Evolutionary conservation across 2,888 invertebrate genomes (phyloP), one percentile per base, ranked within the genome.

Genomic region (Volucella bombylans): DNA sequence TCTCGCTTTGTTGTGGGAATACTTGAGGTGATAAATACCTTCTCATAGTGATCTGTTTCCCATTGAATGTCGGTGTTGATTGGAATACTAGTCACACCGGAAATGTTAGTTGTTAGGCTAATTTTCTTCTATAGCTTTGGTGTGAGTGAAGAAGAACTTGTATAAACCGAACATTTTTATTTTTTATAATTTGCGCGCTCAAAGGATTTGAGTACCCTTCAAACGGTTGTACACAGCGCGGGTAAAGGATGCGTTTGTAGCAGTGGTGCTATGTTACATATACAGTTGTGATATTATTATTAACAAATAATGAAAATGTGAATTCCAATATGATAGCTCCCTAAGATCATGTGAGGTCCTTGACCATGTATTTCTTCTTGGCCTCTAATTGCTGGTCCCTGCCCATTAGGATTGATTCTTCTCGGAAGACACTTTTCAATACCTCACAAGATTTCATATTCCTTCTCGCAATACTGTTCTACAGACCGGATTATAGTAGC

Each of bases 11-110:
- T 68, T 59, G 88, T 87, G 12, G 89, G 89, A 73, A 88, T 88
- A 65, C 88, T 90, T 23, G 90, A 89, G 6, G 91, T 90, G 1
- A 91, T 89, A 78, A 92, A 91, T 2, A 92, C 90, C 73, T 90
- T 91, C 72, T 92, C 91, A 55, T 91, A 92, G 81, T 91, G 91
- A 9, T 76, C 41, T 9, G 76, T 15, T 57, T 85, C 81, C 31
- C 80, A 47, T 52, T 85, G 88, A 38, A 83, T 87, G 12, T 87
- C 65, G 68, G 89, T 89, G 82, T 90, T 90, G 39, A 91, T 90
- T 31, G 90, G 88, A 52, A 91, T 91, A 68, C 90, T 91, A 11
- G 91, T 91, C 3, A 91, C 88, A 11, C 91, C 91, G 8, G 90
- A 90, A 6, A 89, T 89, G 61, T 90, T 91, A 54, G 91, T 90